Conservation (phyloP, 2,888 invertebrate genomes). For the Drosophila multiciliata region DNA sequence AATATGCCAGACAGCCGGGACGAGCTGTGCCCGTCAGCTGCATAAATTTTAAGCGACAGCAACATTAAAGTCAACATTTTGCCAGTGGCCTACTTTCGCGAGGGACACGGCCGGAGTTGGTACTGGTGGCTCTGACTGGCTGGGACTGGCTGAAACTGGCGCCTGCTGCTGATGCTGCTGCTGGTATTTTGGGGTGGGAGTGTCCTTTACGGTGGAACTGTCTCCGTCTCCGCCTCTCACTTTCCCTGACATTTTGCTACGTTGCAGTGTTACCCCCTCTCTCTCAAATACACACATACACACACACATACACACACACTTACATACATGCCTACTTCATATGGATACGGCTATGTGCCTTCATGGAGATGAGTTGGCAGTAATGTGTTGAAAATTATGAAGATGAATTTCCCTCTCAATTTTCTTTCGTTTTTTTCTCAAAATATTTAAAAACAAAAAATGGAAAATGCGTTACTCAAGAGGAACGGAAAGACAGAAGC, state of each 20-base stretch:
- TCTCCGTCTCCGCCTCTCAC: slow-evolving; percentile 65
- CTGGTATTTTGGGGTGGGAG: slow-evolving; percentile 17
- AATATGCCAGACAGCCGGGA: slow-evolving; percentile 54
- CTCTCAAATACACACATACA: slow-evolving; percentile 12
- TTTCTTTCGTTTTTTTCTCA: slow-evolving; percentile 36
- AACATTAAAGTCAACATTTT: slow-evolving; percentile 81
- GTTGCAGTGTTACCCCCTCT: slow-evolving; percentile 15
- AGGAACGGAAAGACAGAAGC: slow-evolving; percentile 1
- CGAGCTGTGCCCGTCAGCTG: slow-evolving; percentile 71
- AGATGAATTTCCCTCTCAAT: slow-evolving; percentile 61
- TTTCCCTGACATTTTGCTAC: slow-evolving; percentile 71
- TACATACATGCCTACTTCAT: slow-evolving; percentile 9
- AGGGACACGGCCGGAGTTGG: neutral
- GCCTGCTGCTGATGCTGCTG: slow-evolving; percentile 7
- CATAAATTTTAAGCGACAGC: slow-evolving; percentile 77
- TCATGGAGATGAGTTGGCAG: slow-evolving; percentile 70
- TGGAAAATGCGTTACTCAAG: slow-evolving; percentile 48
- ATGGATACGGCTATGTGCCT: slow-evolving; percentile 39
- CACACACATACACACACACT: slow-evolving; percentile 12
- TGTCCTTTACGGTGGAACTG: slow-evolving; percentile 43
- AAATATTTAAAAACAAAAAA: slow-evolving; percentile 11
- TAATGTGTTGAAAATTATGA: slow-evolving; percentile 77
- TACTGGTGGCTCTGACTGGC: slow-evolving; percentile 2
- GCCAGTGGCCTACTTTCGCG: slow-evolving; percentile 75
- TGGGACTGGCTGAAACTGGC: slow-evolving; percentile 8